Evolutionary conservation across 1,140 invertebrate genomes (phyloP).

Genomic region (Drosophila azteca): DNA sequence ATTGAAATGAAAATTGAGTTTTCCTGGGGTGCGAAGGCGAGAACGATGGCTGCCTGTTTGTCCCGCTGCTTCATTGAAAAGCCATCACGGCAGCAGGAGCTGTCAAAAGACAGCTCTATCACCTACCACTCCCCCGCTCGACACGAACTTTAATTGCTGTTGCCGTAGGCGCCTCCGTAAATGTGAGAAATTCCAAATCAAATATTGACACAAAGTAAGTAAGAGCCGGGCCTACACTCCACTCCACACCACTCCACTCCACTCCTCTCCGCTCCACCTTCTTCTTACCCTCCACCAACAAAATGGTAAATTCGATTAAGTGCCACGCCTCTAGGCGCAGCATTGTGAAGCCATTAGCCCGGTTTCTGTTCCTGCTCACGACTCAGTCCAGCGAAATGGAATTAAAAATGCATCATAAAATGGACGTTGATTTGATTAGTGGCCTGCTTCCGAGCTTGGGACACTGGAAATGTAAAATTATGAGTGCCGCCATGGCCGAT

Average conservation of each 20-base stretch:
- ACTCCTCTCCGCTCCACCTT: background rate
- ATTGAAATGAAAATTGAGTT: conserved; percentile 76
- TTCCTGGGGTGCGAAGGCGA: conserved; percentile 48
- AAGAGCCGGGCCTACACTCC: conserved; percentile 39
- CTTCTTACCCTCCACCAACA: background rate
- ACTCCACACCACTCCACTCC: background rate
- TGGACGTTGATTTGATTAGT: conserved; percentile 78
- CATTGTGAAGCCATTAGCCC: conserved; percentile 52
- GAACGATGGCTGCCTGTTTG: background rate
- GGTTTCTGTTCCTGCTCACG: conserved; percentile 21
- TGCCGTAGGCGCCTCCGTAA: conserved; percentile 44
- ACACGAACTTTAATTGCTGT: conserved; percentile 63
- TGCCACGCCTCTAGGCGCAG: conserved; percentile 56
- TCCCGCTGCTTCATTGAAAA: conserved; percentile 50
- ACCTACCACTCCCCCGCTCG: background rate
- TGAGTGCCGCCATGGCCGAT: conserved; percentile 15
- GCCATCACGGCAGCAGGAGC: conserved; percentile 54
- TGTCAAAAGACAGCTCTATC: conserved; percentile 39
- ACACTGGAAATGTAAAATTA: conserved; percentile 40
- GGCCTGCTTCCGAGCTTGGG: conserved; percentile 23
- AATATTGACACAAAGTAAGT: conserved; percentile 77
- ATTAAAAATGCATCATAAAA: conserved; percentile 79
- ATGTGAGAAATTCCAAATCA: conserved; percentile 76
- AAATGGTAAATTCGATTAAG: conserved; percentile 70
- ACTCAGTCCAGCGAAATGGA: conserved; percentile 55